A percentile compares a stretch with the other conserved stretches of the same genome.
phyloP scores from a whole-genome alignment of 2,888 invertebrate species.

The Selenia dentaria region DNA sequence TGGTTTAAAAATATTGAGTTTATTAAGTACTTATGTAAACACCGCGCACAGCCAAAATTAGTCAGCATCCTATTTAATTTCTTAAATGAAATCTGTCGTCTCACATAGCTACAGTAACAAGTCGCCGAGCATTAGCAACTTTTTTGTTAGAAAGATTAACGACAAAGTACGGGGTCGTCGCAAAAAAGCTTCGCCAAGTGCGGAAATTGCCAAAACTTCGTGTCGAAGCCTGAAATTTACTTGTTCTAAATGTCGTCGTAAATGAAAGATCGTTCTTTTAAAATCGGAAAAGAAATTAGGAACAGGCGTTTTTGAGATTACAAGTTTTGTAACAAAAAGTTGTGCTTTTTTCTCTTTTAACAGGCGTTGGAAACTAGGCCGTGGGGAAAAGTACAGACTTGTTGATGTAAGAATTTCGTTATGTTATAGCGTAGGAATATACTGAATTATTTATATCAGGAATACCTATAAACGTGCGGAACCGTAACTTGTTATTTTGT shows the following conservation, averaged over 20 bases:
- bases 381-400: slow-evolving; percentile 8
- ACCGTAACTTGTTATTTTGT: slow-evolving; percentile 6
- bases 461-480: slow-evolving; percentile 7
- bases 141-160: slow-evolving; percentile 80
- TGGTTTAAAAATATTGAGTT: too few relatives aligned
- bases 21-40: too few relatives aligned
- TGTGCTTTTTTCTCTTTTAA: slow-evolving; percentile 42
- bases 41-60: too few relatives aligned
- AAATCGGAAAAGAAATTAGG: slow-evolving; percentile 82
- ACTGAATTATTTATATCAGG: slow-evolving; percentile 13
- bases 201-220: slow-evolving; percentile 82
- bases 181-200: slow-evolving; percentile 77
- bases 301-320: slow-evolving; percentile 81
- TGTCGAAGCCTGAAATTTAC: slow-evolving; percentile 80
- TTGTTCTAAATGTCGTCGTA: slow-evolving; percentile 82
- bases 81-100: slow-evolving; percentile 60
- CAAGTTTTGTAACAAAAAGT: slow-evolving; percentile 73
- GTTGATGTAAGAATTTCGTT: slow-evolving; percentile 15
- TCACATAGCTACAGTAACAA: slow-evolving; percentile 69
- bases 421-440: slow-evolving; percentile 1
- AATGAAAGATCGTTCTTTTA: slow-evolving; percentile 83
- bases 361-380: slow-evolving; percentile 19
- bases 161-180: slow-evolving; percentile 78
- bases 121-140: slow-evolving; percentile 64
- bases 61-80: slow-evolving; percentile 53